Percentiles rank a stretch among this genome's conserved stretches.
Conservation (phyloP, 2,797 vertebrate species). For the Spinus pinus region DNA sequence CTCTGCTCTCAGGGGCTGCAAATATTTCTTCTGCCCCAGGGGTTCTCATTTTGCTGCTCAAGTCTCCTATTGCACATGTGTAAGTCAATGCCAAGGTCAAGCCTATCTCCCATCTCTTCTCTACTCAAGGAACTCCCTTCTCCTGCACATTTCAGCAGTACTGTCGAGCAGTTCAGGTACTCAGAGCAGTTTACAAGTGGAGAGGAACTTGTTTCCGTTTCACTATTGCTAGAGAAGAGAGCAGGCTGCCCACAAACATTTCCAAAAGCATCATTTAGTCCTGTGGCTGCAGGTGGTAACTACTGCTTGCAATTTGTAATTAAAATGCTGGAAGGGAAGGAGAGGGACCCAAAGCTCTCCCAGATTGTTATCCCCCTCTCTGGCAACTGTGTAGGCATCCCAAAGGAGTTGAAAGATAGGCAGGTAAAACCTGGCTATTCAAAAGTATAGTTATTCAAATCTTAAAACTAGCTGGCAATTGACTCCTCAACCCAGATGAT, state of each 20-base stretch:
- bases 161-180: rapidly evolving
- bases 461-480: neutral
- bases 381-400: neutral
- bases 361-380: neutral
- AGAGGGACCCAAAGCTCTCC: neutral
- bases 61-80: neutral
- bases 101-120: neutral
- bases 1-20: neutral
- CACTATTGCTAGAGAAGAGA: neutral
- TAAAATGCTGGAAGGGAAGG: neutral
- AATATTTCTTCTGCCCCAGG: neutral
- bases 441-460: neutral
- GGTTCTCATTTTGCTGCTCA: neutral
- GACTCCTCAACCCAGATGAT: neutral
- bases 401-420: neutral
- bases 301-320: neutral
- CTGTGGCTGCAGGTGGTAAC: neutral
- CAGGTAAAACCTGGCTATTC: neutral
- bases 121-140: neutral
- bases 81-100: neutral
- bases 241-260: neutral
- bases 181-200: neutral
- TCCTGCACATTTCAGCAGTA: neutral
- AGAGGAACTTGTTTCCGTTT: rapidly evolving
- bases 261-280: neutral